Evolutionary conservation across 2,113 vertebrate genomes (phyloP).

Genomic region (Elachura formosa): DNA sequence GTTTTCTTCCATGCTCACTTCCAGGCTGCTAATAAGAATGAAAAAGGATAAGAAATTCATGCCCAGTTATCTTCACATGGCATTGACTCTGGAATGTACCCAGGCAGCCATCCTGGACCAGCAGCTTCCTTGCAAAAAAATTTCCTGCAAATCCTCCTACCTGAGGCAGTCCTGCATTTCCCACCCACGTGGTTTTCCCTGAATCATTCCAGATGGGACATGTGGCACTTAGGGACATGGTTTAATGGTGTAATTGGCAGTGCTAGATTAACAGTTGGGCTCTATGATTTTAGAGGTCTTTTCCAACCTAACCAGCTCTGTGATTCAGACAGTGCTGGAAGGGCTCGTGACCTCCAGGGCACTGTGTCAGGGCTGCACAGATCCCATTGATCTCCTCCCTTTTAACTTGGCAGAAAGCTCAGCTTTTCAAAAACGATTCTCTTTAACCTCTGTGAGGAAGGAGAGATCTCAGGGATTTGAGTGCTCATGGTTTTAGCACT

Average conservation of each 20-base stretch:
- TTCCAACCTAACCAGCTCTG: neutral
- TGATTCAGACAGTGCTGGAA: neutral
- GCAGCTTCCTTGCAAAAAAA: neutral
- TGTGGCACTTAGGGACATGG: neutral
- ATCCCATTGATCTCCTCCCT: constrained; percentile 16
- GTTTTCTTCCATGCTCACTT: neutral
- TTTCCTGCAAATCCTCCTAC: neutral
- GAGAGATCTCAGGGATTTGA: neutral
- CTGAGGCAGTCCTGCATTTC: neutral
- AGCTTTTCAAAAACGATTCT: neutral
- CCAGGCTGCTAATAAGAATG: neutral
- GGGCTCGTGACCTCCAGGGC: neutral
- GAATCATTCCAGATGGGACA: neutral
- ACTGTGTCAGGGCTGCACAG: neutral
- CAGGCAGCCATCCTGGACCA: neutral
- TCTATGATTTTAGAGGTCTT: neutral
- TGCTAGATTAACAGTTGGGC: neutral
- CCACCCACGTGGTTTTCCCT: neutral
- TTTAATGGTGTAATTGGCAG: neutral
- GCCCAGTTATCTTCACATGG: neutral
- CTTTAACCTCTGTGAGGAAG: constrained; percentile 18
- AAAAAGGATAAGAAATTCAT: neutral
- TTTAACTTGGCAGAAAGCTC: neutral
- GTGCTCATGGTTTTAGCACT: neutral
- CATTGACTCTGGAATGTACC: neutral